Base-by-base conservation (phyloP, 2,888 invertebrate genomes). In the Sabatieria punctata region DNA sequence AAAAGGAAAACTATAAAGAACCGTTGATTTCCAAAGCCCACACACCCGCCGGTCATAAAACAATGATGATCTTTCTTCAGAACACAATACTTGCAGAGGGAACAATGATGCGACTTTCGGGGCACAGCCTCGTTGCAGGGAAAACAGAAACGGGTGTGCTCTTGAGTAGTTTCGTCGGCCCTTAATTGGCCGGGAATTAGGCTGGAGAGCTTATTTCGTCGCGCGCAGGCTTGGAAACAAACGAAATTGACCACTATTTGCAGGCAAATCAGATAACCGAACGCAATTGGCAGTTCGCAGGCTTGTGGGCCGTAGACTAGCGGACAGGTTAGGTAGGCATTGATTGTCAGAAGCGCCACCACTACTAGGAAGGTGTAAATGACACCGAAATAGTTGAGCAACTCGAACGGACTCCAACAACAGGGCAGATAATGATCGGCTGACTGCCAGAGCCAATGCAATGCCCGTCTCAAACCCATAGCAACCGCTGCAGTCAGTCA, bases 21-120 rank as follows among this genome's bases (percentile, higher is more conserved):
- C 22, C 63, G 52, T 45, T 64, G 30, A 15, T 30, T 30, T 11
- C 30, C 30, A 30, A 30, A 30, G 30, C 30, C 65, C 2, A 65
- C 55, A 50, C 65, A 65, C 37, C 59, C 57, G 2, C 30, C 30
- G 30, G 15, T 15, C 41, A 65, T 60, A 33, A 60, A 63, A 47
- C 65, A 65, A 40, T 65, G 65, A 41, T 64, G 64, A 51, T 65
- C 65, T n/a, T 60, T 54, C 37, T 62, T 63, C 18, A 65, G 46
- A 18, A 63, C 50, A 45, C 65, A 65, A 23, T 51, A 50, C 18
- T 30, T 15, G 15, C 30, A 30, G 30, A 30, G 30, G 8, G 30
- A 15, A 30, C 30, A 30, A 30, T 30, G 30, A 15, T 30, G 30
- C 8, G 30, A 8, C 30, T 15, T 30, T 11, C 30, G 30, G 8